Base-by-base conservation (phyloP, 2,113 vertebrate genomes). In the Bufo bufo region DNA sequence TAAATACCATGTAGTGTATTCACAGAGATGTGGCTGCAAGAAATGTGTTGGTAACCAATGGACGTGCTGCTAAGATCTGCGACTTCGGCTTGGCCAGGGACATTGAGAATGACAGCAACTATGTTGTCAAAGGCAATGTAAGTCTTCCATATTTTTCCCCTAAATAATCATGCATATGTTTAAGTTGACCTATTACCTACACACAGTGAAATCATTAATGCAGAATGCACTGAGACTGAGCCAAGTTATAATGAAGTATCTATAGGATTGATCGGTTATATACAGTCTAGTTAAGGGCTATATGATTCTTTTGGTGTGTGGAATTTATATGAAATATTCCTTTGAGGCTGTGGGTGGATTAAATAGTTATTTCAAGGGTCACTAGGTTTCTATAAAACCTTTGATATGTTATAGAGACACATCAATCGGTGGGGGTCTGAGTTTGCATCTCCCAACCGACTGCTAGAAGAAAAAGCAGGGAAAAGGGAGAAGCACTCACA, bases 51-150 rank as follows among this genome's bases (percentile, higher is more conserved):
- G 88, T 99, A 84, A 97, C 98, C 6, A 94, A 95, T 0, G 94
- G 92, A 49, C 93, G 93, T 0, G 94, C 97, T 85, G 98, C 97
- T 81, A 99, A 99, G 93, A 99, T 99, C 82, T 99, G 98, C 71
- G 98, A 99, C 94, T 99, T 99, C 0, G 98, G 98, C 56, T 93
- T 99, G 90, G 98, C 98, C 0, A 94, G 98, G 8, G 98, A 99
- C 92, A 99, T 99, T 92, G 98, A 99, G 97, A 99, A 99, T 16
- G 98, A 99, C 91, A 96, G 96, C 0, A 99, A 98, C 93, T 99
- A 99, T 0, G 97, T 99, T 0, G 97, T 99, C 58, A 99, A 99
- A 91, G 98, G 98, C 93, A 99, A 99, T 0, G 98, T 99, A 92
- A 97, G 98, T 95, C 50, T 78, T 56, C n/a, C 11, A 56, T 78